phyloP scores from a whole-genome alignment of 2,888 invertebrate genomes.

The Phaonia tiefii region DNA sequence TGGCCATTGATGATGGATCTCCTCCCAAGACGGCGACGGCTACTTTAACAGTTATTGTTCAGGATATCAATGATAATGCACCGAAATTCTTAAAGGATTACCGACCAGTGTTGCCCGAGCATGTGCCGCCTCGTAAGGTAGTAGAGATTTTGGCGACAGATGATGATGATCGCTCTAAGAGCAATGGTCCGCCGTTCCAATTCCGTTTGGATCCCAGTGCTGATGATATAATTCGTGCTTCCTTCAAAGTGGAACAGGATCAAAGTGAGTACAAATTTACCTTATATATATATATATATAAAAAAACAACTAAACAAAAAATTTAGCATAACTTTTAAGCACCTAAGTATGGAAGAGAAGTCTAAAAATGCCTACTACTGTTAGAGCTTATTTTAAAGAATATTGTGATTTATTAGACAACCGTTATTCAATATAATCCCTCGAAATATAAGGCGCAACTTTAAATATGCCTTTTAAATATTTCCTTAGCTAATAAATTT shows the following conservation, averaged over 20 bases:
- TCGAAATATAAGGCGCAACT: too few species aligned
- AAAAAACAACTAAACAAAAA: too few species aligned
- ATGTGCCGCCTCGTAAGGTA: conserved; percentile 94
- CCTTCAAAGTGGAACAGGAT: conserved; percentile 98
- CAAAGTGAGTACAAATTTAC: conserved; percentile 85
- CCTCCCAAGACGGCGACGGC: conserved; percentile 97
- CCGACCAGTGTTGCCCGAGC: conserved; percentile 95
- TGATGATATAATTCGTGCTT: conserved; percentile 94
- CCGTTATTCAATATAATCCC: too few species aligned
- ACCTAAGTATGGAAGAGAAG: too few species aligned
- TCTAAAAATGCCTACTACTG: too few species aligned
- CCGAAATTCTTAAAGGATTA: conserved; percentile 96
- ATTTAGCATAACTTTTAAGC: too few species aligned
- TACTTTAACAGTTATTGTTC: conserved; percentile 95
- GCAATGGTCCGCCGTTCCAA: conserved; percentile 98
- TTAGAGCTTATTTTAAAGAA: too few species aligned
- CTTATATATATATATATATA: too few species aligned
- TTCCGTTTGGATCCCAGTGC: conserved; percentile 96
- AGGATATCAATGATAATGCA: conserved; percentile 97
- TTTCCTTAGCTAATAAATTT: too few species aligned
- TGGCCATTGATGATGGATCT: conserved; percentile 96
- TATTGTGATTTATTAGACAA: too few species aligned
- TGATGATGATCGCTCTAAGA: conserved; percentile 95
- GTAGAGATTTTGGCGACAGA: conserved; percentile 96
- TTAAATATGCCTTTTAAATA: too few species aligned